These are phyloP conservation scores for Caenorhabditis wallacei DNA, from an alignment of 2,888 invertebrate species.

Conservation along the genomic window DNA sequence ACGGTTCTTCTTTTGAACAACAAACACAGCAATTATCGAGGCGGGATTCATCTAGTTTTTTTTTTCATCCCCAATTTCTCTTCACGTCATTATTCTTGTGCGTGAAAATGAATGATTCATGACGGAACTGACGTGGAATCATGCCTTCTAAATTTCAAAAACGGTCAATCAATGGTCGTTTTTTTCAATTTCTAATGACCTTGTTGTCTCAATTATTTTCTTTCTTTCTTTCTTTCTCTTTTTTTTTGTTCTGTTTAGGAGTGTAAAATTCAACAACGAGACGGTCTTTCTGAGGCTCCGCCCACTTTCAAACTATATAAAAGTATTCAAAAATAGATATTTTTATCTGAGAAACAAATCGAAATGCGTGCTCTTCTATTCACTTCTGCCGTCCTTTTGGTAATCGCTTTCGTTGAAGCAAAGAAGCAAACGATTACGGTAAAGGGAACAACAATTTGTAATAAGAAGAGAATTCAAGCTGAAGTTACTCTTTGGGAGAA, in stretches of 20 bases:
- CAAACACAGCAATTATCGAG: slow-evolving; percentile 27
- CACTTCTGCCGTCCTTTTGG: slow-evolving; percentile 42
- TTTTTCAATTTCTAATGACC: slow-evolving; percentile 40
- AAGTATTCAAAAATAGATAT: not conserved
- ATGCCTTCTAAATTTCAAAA: slow-evolving; percentile 20
- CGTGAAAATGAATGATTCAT: slow-evolving; percentile 28
- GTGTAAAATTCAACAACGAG: slow-evolving; percentile 42
- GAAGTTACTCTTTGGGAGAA: slow-evolving; percentile 60
- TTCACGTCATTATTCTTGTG: slow-evolving; percentile 36
- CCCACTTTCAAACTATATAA: slow-evolving; percentile 24
- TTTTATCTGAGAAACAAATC: not conserved
- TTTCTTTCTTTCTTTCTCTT: not conserved
- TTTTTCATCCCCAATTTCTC: not conserved
- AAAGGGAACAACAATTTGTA: slow-evolving; percentile 64
- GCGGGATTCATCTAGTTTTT: slow-evolving; percentile 26
- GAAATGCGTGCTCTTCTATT: slow-evolving; percentile 57
- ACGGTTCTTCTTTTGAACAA: slow-evolving; percentile 34
- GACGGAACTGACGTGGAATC: slow-evolving; percentile 51
- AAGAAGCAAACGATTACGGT: slow-evolving; percentile 65
- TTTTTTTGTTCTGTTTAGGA: slow-evolving; percentile 44
- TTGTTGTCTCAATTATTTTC: slow-evolving; percentile 35
- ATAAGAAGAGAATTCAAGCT: slow-evolving; percentile 63
- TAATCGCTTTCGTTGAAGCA: slow-evolving; percentile 50
- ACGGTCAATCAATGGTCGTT: slow-evolving; percentile 36
- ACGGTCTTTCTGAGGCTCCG: slow-evolving; percentile 23